A percentile compares a stretch with the other conserved stretches of the same genome.
phyloP scores from a whole-genome alignment of 2,113 vertebrate genomes.

The Xenus cinereus region DNA sequence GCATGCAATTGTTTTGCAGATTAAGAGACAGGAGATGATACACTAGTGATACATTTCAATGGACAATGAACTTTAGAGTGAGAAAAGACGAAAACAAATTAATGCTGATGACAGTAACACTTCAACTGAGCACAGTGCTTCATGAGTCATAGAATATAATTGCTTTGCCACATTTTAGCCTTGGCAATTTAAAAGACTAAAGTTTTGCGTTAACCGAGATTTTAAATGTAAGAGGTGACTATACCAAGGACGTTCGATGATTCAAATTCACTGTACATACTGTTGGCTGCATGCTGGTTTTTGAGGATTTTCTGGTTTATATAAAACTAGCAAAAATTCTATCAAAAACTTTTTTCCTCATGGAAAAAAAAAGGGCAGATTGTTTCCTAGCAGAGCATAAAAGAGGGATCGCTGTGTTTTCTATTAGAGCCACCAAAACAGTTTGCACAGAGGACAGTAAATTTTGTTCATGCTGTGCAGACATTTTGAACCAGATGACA shows the following conservation, averaged over 20 bases:
- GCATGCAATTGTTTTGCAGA: not conserved
- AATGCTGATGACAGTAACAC: not conserved
- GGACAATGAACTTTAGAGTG: not conserved
- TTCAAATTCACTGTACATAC: not conserved
- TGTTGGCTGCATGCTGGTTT: not conserved
- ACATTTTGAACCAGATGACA: conserved; percentile 71
- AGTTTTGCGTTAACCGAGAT: not conserved
- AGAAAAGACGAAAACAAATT: not conserved
- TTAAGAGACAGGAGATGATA: not conserved
- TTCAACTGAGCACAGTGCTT: not conserved
- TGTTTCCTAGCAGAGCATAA: conserved; percentile 61
- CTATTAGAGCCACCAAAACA: conserved; percentile 60
- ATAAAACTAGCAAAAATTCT: conserved; percentile 45
- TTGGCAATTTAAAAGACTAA: not conserved
- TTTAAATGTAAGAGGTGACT: not conserved
- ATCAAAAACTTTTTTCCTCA: conserved; percentile 32
- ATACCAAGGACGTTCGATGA: not conserved
- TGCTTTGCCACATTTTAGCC: not conserved
- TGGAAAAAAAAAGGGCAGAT: not conserved
- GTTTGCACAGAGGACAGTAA: conserved; percentile 60
- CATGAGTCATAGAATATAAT: not conserved
- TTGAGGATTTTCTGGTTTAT: conserved; percentile 27
- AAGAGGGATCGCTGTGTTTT: conserved; percentile 59
- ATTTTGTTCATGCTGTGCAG: conserved; percentile 61
- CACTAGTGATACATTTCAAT: not conserved